Evolutionary conservation across 2,888 invertebrate species (phyloP), one percentile per base, ranked within the genome.

Genomic region (Melipona beecheii): DNA sequence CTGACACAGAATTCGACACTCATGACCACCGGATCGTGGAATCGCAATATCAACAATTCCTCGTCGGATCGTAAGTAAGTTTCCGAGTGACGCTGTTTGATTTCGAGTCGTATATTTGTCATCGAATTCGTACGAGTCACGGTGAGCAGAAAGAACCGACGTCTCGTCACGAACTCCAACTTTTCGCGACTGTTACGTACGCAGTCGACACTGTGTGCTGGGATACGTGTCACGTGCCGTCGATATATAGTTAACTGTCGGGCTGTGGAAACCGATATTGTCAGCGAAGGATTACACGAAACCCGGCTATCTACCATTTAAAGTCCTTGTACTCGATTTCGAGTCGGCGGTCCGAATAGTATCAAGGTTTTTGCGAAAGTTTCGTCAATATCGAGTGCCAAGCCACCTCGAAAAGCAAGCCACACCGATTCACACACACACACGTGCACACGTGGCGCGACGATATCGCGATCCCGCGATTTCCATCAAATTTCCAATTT

Each of bases 21-120:
- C 36, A 78, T 68, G 60, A 75, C 78, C 75, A 62, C 68, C 27
- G 65, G 75, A 60, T 68, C 68, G 78, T 74, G 36, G 56, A 75
- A 52, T 21, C n/a, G 50, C 68, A 60, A 49, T 54, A 75, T 60
- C 60, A 11, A 68, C 43, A 17, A 75, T 58, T 43, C 4, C 13
- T 19, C 43, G 43, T 43, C 11, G 13, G 5, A 6, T 24, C 60
- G n/a, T n/a, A 43, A 78, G 58, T 27, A n/a, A n/a, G n/a, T n/a
- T n/a, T 62, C 58, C 31, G 31, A 31, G 19, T 17, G 27, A 52
- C 50, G 17, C n/a, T 6, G 11, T 36, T 24, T 60, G 56, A 19
- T 68, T 43, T 19, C n/a, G 17, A 19, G 17, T 50, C 4, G n/a
- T 11, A 9, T 43, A 43, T 43, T 43, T 9, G 43, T 9, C 43